These are phyloP conservation scores for Steatocranus sp. DNA, from an alignment of 2,797 vertebrate species.

Conservation along the genomic window DNA sequence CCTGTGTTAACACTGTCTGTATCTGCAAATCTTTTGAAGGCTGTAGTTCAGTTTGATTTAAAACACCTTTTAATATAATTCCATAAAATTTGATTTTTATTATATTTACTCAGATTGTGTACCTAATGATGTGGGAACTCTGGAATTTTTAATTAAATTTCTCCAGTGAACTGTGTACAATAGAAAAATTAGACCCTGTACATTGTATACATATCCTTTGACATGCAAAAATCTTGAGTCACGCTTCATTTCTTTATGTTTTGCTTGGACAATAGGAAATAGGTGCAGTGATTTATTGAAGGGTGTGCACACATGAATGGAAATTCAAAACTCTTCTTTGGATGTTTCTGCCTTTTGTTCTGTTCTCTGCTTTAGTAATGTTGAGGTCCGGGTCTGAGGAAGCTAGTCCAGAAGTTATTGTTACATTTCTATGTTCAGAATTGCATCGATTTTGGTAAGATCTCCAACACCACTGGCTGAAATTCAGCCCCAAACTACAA, in stretches of 20 bases:
- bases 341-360: not conserved
- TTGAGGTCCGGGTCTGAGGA: not conserved
- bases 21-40: not conserved
- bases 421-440: not conserved
- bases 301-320: not conserved
- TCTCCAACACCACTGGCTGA: not conserved
- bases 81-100: not conserved
- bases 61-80: not conserved
- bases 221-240: not conserved
- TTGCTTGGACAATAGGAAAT: not conserved
- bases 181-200: too few relatives aligned
- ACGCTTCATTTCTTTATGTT: not conserved
- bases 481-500: not conserved
- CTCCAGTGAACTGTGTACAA: not conserved
- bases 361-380: not conserved
- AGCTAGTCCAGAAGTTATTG: not conserved
- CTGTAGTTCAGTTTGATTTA: not conserved
- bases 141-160: not conserved
- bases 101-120: not conserved
- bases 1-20: not conserved
- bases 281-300: not conserved
- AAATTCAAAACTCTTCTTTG: not conserved
- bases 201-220: not conserved
- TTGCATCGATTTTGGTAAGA: not conserved
- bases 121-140: not conserved